Base-by-base conservation (phyloP, 2,113 vertebrate genomes). In the Gymnogyps californianus region DNA sequence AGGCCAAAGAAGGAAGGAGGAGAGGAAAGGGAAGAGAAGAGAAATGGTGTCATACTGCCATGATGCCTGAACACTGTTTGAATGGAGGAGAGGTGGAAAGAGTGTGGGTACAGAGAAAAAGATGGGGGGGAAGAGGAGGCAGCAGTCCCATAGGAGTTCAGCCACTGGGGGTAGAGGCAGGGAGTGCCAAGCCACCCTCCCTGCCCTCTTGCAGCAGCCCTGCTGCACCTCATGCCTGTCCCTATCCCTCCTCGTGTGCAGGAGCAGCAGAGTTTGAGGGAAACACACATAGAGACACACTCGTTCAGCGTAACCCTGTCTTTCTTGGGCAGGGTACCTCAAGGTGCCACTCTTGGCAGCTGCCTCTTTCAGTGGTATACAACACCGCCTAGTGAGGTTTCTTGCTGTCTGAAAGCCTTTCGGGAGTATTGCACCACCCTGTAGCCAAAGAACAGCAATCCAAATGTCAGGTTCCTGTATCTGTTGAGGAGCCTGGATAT, bases 181-280 rank as follows among this genome's bases (percentile, higher is more conserved):
- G 13, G 57, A 67, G 10, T 59, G 44, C 6, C 11, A 64, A n/a
- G 21, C 26, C n/a, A 82, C n/a, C 2, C 13, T 71, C 20, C 6
- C 10, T 46, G 40, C 7, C 32, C 13, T 79, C 20, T 47, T 76
- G 32, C 17, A 76, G 42, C 13, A 82, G 26, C 7, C 8, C 22
- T 79, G 32, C 16, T 67, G n/a, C 11, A 3, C 8, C 4, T 3
- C 6, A 29, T 58, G 34, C 28, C 31, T 29, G 7, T 29, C 40
- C 9, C 6, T 34, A 15, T 22, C 8, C 32, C 16, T n/a, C 14
- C 9, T 76, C 2, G 0, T 6, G 7, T 16, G 20, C 44, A 72
- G 80, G 80, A 92, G 38, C 26, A 77, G 49, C 44, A 86, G 40
- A 65, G 18, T 64, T n/a, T 57, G 62, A 72, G 20, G 36, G 29